These are phyloP conservation scores for Gonatopus flavifemur DNA, from an alignment of 1,140 invertebrate species.

Conservation along the genomic window DNA sequence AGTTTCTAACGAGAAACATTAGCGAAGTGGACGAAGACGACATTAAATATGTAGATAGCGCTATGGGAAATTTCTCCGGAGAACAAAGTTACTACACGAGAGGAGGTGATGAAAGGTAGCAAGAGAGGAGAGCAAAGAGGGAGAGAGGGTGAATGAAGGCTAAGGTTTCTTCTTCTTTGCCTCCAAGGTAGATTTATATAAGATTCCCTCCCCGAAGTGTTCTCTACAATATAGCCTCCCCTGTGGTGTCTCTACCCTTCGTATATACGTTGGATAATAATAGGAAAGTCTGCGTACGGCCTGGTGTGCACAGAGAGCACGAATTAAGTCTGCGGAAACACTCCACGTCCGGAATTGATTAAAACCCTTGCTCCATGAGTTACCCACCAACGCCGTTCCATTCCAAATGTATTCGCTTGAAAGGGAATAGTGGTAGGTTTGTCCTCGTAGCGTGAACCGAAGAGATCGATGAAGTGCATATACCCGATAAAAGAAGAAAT, in stretches of 20 bases:
- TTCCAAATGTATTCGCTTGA: no score
- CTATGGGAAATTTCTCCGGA: constrained; percentile 43
- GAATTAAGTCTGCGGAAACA: constrained; percentile 35
- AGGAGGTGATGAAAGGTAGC: neutral
- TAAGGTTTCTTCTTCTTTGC: no score
- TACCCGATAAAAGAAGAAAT: no score
- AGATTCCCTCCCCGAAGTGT: constrained; percentile 29
- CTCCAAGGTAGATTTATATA: no score
- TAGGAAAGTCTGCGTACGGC: constrained; percentile 25
- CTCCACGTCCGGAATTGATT: constrained; percentile 32
- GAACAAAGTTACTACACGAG: constrained; percentile 33
- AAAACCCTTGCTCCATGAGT: no score
- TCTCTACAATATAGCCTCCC: constrained; percentile 30
- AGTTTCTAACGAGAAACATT: constrained; percentile 46
- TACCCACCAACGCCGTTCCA: no score
- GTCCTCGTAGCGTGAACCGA: no score
- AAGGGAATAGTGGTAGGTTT: no score
- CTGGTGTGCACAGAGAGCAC: neutral
- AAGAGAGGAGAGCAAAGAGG: neutral
- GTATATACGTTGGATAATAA: constrained; percentile 33
- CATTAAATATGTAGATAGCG: constrained; percentile 49
- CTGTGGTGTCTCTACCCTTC: constrained; percentile 27
- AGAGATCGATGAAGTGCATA: no score
- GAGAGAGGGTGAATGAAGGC: constrained; percentile 5
- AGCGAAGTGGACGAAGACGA: constrained; percentile 43